Evolutionary conservation across 2,113 vertebrate species (phyloP).

Genomic region (Scomber japonicus): DNA sequence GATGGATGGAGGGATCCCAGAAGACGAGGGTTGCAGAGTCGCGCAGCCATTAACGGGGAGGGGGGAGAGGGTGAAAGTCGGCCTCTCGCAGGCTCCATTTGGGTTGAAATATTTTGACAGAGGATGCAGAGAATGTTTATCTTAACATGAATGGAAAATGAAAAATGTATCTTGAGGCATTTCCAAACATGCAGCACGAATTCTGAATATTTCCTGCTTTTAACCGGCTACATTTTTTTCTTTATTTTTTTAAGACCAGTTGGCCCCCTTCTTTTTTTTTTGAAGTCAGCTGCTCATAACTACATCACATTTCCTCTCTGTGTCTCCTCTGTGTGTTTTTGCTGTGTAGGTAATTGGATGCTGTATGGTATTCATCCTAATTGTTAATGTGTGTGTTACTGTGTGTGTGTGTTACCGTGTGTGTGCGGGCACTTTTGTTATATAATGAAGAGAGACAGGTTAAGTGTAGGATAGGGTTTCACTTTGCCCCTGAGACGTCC

Average conservation of each 20-base stretch:
- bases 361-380: slow-evolving; percentile 44
- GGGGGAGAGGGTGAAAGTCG: not conserved
- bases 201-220: not conserved
- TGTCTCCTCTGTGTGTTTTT: not conserved
- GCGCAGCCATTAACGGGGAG: slow-evolving; percentile 44
- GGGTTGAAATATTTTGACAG: slow-evolving; percentile 35
- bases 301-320: not conserved
- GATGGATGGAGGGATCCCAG: slow-evolving; percentile 65
- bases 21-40: slow-evolving; percentile 58
- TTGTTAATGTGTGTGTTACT: slow-evolving; percentile 37
- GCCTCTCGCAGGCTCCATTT: slow-evolving; percentile 6
- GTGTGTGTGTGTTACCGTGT: slow-evolving; percentile 34
- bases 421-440: slow-evolving; percentile 48
- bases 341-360: slow-evolving; percentile 42
- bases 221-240: too few species aligned
- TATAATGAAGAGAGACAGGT: slow-evolving; percentile 73
- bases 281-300: not conserved
- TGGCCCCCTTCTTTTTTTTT: not conserved
- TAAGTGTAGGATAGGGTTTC: slow-evolving; percentile 78
- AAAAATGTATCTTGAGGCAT: not conserved
- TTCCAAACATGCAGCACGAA: not conserved
- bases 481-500: slow-evolving; percentile 69
- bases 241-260: not conserved
- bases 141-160: not conserved
- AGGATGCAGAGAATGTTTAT: not conserved